phyloP scores from a whole-genome alignment of 2,888 invertebrate genomes.

The Ochlodes sylvanus region DNA sequence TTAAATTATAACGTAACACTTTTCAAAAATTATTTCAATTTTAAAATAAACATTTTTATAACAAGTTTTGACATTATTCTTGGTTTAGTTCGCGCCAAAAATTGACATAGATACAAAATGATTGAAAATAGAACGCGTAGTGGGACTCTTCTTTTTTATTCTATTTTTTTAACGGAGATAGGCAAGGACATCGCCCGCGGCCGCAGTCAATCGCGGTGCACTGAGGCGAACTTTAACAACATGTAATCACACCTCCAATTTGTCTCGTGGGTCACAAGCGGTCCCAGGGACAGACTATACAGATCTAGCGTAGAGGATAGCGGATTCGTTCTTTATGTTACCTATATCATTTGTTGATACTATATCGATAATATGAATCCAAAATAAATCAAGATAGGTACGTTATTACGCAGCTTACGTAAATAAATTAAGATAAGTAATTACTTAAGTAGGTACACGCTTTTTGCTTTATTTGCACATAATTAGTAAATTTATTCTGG shows the following conservation, averaged over 20 bases:
- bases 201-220: constrained; percentile 67
- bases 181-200: constrained; percentile 49
- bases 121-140: neutral
- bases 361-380: neutral
- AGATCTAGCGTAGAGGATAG: constrained; percentile 60
- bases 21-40: constrained; percentile 25
- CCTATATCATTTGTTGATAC: no score
- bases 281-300: constrained; percentile 65
- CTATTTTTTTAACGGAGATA: constrained; percentile 38
- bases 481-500: no score
- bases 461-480: no score
- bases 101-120: constrained; percentile 29
- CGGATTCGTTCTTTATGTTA: constrained; percentile 41
- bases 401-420: no score
- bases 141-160: constrained; percentile 20
- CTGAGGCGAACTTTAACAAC: constrained; percentile 74
- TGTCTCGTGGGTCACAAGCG: constrained; percentile 72
- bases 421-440: no score
- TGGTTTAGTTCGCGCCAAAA: constrained; percentile 30
- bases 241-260: constrained; percentile 77
- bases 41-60: no score
- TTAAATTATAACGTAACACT: constrained; percentile 26
- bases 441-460: no score
- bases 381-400: no score
- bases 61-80: constrained; percentile 4